Evolutionary conservation across 2,797 vertebrate species (phyloP).

Genomic region (Mustela erminea): DNA sequence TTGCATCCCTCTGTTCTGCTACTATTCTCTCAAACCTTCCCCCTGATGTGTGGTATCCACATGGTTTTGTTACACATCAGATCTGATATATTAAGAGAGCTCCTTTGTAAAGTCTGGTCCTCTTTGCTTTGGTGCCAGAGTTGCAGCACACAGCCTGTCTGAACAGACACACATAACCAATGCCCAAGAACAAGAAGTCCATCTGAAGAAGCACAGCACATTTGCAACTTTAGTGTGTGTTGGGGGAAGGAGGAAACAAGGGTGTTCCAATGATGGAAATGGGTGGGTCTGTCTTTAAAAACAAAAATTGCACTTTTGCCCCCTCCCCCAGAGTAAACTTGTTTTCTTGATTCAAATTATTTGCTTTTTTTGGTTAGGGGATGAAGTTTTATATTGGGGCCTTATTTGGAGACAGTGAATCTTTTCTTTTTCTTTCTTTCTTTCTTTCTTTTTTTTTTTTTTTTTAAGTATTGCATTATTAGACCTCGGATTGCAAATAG

Average conservation of each 20-base stretch:
- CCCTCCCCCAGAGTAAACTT: not conserved
- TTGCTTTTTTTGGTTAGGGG: not conserved
- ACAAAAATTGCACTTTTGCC: not conserved
- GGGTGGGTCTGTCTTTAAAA: not conserved
- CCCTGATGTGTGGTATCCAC: not conserved
- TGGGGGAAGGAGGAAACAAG: not conserved
- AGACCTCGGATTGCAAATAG: slow-evolving; percentile 7
- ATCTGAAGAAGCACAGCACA: slow-evolving; percentile 66
- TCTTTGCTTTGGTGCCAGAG: slow-evolving; percentile 57
- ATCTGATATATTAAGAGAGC: slow-evolving; percentile 58
- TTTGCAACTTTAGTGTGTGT: slow-evolving; percentile 61
- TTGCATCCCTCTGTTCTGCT: not conserved
- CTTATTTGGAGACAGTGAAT: not conserved
- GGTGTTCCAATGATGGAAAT: not conserved
- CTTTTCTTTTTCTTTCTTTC: not conserved
- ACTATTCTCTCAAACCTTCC: slow-evolving; percentile 16
- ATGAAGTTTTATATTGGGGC: not conserved
- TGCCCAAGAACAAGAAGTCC: slow-evolving; percentile 80
- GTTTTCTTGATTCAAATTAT: not conserved
- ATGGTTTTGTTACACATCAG: slow-evolving; percentile 23
- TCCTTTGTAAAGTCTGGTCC: slow-evolving; percentile 68
- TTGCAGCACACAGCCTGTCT: slow-evolving; percentile 70
- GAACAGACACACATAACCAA: slow-evolving; percentile 75
- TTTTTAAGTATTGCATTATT: not conserved
- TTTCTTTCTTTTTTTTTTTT: not conserved